A percentile compares a stretch with the other conserved stretches of the same genome.
Conservation (phyloP, 2,888 invertebrate genomes). For the Ectemnius lituratus region DNA sequence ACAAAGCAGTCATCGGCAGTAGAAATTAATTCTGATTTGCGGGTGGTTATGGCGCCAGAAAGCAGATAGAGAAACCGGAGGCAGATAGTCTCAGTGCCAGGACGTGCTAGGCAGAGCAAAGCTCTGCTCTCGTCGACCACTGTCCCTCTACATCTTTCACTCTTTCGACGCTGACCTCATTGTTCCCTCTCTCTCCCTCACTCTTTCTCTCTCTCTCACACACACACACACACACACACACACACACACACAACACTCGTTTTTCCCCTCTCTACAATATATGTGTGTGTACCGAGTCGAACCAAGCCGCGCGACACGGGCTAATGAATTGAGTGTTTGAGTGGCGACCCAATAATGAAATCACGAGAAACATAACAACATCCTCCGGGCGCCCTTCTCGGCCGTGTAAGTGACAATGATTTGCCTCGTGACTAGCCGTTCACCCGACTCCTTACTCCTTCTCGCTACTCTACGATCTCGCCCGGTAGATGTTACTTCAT, state of each 20-base stretch:
- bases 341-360: constrained; percentile 66
- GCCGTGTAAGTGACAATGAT: constrained; percentile 58
- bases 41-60: constrained; percentile 60
- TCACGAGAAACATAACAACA: constrained; percentile 67
- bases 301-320: constrained; percentile 50
- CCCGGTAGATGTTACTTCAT: background rate
- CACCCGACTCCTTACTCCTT: constrained; percentile 1
- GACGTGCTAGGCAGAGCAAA: constrained; percentile 62
- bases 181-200: constrained; percentile 23
- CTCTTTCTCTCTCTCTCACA: background rate
- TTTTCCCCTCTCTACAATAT: constrained; percentile 7
- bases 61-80: constrained; percentile 42
- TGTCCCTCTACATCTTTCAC: constrained; percentile 16
- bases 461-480: background rate
- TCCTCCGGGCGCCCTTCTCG: constrained; percentile 49
- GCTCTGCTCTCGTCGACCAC: constrained; percentile 35
- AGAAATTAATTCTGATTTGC: constrained; percentile 49
- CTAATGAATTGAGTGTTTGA: constrained; percentile 66
- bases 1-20: constrained; percentile 30
- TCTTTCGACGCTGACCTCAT: constrained; percentile 21
- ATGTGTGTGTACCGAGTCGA: constrained; percentile 26
- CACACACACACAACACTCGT: background rate
- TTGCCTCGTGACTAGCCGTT: constrained; percentile 56
- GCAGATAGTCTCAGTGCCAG: constrained; percentile 59
- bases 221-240: no score